phyloP scores from a whole-genome alignment of 2,888 invertebrate species.

The Trissonchulus sp. region DNA sequence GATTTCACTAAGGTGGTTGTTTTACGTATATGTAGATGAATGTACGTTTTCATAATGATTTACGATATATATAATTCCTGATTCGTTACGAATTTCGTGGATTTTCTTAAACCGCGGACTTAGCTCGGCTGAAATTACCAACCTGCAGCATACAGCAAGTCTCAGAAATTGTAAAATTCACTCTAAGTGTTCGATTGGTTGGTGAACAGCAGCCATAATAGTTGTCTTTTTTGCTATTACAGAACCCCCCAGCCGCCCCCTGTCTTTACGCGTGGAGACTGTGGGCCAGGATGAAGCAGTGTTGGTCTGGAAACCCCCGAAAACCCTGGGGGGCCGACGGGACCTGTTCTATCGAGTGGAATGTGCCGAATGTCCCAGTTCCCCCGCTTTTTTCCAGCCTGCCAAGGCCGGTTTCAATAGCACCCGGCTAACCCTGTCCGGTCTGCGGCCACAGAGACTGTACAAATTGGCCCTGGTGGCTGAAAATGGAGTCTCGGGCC shows the following conservation, averaged over 20 bases:
- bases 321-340: constrained; percentile 40
- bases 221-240: not conserved
- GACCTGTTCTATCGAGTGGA: constrained; percentile 41
- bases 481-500: constrained; percentile 40
- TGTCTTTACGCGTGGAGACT: constrained; percentile 33
- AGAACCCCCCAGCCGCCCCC: constrained; percentile 42
- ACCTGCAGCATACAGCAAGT: no score
- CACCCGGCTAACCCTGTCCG: constrained; percentile 81
- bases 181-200: no score
- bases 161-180: no score
- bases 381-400: constrained; percentile 29
- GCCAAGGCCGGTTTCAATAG: constrained; percentile 55
- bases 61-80: no score
- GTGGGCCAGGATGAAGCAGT: constrained; percentile 37
- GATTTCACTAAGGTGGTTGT: no score
- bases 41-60: no score
- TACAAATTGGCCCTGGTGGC: constrained; percentile 58
- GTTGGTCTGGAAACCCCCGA: constrained; percentile 43
- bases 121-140: no score
- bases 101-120: no score
- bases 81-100: no score
- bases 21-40: no score
- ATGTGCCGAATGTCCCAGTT: constrained; percentile 38
- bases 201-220: no score
- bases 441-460: constrained; percentile 80